Percentiles rank a stretch among this genome's conserved stretches.
Evolutionary conservation across 2,888 invertebrate species (phyloP).

Genomic region (Toxonevra muliebris): DNA sequence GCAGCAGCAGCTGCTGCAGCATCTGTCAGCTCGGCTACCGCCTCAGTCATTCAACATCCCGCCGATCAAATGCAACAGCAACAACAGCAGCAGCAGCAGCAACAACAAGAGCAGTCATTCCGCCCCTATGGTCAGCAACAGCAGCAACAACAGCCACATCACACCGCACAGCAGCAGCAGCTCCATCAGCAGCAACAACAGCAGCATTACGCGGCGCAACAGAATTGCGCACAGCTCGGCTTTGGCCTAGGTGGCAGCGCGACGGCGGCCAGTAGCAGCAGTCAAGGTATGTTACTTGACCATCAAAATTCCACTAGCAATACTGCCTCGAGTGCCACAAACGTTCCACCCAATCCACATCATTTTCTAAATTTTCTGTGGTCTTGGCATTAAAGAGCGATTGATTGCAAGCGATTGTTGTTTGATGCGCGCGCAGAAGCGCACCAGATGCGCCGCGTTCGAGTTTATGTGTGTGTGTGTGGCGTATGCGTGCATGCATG

Average conservation of each 20-base stretch:
- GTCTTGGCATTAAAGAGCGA: conserved; percentile 55
- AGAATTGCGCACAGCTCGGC: conserved; percentile 57
- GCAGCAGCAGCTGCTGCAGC: conserved; percentile 60
- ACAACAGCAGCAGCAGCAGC: conserved; percentile 37
- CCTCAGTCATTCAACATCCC: conserved; percentile 57
- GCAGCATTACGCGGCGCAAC: conserved; percentile 40
- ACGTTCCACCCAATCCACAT: conserved; percentile 59
- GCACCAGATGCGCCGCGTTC: conserved; percentile 22
- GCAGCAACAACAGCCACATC: conserved; percentile 39
- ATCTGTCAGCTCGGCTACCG: conserved; percentile 45
- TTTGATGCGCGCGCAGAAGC: conserved; percentile 7
- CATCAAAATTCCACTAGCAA: conserved; percentile 61
- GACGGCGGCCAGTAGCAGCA: conserved; percentile 42
- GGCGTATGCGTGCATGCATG: conserved; percentile 16
- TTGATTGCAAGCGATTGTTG: too few relatives aligned
- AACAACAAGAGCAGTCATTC: conserved; percentile 49
- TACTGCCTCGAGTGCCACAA: conserved; percentile 48
- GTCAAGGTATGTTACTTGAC: conserved; percentile 64
- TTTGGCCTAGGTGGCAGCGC: conserved; percentile 33
- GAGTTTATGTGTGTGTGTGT: conserved; percentile 18
- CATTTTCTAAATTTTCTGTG: conserved; percentile 61
- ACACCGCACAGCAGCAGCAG: conserved; percentile 46
- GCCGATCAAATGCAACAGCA: conserved; percentile 41
- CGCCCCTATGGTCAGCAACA: conserved; percentile 59
- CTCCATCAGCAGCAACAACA: conserved; percentile 49